Conservation (phyloP, 92 coral and sea anemone species). For the Umimayanthus chanpuru region DNA sequence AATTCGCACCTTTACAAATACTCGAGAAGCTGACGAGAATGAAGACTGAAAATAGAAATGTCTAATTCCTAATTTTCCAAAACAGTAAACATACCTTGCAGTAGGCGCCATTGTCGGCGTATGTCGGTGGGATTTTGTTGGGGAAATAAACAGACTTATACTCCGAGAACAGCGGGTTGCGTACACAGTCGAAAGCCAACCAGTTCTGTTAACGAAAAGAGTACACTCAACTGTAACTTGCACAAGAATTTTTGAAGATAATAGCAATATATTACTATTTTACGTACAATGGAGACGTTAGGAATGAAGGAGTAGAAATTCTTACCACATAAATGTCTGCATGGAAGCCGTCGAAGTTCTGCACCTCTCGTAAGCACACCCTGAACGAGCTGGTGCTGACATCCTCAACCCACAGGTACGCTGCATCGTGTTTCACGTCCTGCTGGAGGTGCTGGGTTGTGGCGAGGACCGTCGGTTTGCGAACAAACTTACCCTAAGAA, state of each 20-base stretch:
- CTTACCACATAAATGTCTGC: slow-evolving; percentile 41
- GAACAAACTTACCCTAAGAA: background rate
- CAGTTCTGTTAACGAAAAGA: background rate
- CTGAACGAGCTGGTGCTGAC: slow-evolving; percentile 9
- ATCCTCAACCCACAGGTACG: slow-evolving; percentile 27
- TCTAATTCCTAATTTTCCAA: no score
- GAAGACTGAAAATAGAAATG: no score
- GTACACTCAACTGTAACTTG: background rate
- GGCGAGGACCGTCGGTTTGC: slow-evolving; percentile 20
- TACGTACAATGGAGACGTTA: background rate
- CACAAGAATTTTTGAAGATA: background rate
- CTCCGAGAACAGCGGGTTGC: background rate
- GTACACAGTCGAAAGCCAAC: background rate
- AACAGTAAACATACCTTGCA: background rate
- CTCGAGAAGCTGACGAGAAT: no score
- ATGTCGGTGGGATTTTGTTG: background rate
- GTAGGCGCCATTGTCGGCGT: background rate
- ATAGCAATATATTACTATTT: no score
- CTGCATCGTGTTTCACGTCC: slow-evolving; percentile 18
- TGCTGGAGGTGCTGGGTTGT: slow-evolving; percentile 5
- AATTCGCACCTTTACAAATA: no score
- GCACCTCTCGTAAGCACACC: slow-evolving; percentile 31
- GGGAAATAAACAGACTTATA: background rate
- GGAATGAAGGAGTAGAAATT: background rate
- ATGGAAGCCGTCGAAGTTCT: slow-evolving; percentile 35